Evolutionary conservation across 2,797 vertebrate genomes (phyloP).

Genomic region (Acomys russatus): DNA sequence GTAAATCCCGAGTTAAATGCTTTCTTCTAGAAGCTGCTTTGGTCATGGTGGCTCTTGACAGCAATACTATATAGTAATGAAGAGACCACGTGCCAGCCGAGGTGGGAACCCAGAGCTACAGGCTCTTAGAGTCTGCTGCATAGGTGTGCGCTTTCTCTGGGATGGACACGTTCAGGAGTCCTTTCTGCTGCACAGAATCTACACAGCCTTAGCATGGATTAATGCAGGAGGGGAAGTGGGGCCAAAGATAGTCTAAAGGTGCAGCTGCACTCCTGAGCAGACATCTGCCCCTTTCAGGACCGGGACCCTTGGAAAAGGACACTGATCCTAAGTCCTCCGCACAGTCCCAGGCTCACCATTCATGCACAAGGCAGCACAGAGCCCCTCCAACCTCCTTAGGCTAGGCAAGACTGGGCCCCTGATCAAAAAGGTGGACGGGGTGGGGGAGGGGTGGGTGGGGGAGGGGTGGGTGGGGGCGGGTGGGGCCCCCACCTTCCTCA

Average conservation of each 20-base stretch:
- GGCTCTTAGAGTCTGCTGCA: neutral
- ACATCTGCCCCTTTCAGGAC: neutral
- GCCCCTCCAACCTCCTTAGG: neutral
- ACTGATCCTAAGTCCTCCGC: too few relatives aligned
- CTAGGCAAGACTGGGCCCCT: neutral
- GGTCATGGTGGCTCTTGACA: neutral
- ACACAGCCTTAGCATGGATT: neutral
- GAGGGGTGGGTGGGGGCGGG: too few relatives aligned
- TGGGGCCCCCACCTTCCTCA: too few relatives aligned
- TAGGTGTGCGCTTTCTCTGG: neutral
- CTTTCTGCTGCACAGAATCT: neutral
- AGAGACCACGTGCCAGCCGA: neutral
- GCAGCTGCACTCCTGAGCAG: neutral
- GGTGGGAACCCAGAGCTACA: neutral
- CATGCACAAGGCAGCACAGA: neutral
- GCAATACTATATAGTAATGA: neutral
- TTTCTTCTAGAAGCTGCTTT: neutral
- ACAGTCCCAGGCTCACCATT: neutral
- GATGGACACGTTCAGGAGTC: neutral
- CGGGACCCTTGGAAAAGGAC: neutral
- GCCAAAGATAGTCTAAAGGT: neutral
- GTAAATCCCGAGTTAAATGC: neutral
- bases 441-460: too few relatives aligned
- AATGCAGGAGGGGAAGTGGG: fast-evolving
- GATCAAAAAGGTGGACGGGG: neutral